Evolutionary conservation across 2,888 invertebrate species (phyloP), one percentile per base, ranked within the genome.

Genomic region (Blomia tropicalis): DNA sequence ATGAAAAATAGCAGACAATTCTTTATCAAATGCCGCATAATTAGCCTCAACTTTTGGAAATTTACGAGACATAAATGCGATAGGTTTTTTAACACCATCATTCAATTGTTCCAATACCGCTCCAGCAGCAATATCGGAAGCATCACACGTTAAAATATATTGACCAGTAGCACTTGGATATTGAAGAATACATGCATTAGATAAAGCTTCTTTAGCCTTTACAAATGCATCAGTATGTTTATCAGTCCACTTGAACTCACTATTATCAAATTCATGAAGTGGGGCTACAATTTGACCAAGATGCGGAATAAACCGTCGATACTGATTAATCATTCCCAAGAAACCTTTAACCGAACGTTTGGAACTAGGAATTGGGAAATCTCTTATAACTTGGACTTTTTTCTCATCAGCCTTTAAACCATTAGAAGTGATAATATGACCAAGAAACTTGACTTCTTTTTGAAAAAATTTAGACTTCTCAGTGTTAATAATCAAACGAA

Each of bases 241-340:
- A 5, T n/a, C 19, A 17, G 62, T 64, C 62, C 62, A 62, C 22
- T 27, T 2, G 7, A 62, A 30, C 17, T 32, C 4, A 27, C 14
- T 7, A 17, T 43, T 63, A 5, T 53, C 27, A 25, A 62, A 7
- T 17, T 44, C 29, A 14, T 31, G 53, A 17, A 59, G 36, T 36
- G 64, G 59, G 2, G 60, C 51, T 22, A 61, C 19, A 1, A 66
- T 1, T 30, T 27, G 43, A n/a, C 63, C 65, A 19, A 27, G 59
- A 43, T 54, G 36, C 23, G 59, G 66, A 17, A 68, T 53, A 56
- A 69, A 68, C 27, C 58, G 58, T 17, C 63, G 64, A 43, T 68
- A 69, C 51, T 63, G 66, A 53, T 65, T 67, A 25, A 61, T 41
- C 63, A 68, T 66, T 14, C 63, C 63, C n/a, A 68, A 54, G 54